A percentile compares a stretch with the other conserved stretches of the same genome.
Evolutionary conservation across 64 coral and sea anemone species (phyloP).

Genomic region (Montipora foliosa): DNA sequence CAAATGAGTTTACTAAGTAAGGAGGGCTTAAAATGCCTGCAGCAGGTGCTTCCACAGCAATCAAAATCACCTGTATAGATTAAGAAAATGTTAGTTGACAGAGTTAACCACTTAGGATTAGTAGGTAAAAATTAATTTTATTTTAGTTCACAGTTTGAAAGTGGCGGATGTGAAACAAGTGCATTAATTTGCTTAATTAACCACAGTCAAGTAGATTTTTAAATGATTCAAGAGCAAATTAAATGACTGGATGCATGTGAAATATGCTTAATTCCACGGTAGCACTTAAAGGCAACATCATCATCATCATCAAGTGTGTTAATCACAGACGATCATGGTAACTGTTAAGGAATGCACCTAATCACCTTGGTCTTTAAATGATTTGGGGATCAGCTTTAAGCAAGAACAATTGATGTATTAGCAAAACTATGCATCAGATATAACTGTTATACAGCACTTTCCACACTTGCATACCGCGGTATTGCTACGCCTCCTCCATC

Average conservation of each 20-base stretch:
- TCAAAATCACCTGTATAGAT: conserved; percentile 58
- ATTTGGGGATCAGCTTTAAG: not conserved
- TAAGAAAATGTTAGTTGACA: conserved; percentile 51
- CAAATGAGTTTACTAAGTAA: not conserved
- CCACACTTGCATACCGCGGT: conserved; percentile 92
- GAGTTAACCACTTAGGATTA: conserved; percentile 18
- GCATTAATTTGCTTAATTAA: not conserved
- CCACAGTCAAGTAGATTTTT: not conserved
- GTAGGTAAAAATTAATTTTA: not conserved
- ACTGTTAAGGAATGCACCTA: not conserved
- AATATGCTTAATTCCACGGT: no score
- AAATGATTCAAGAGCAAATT: no score
- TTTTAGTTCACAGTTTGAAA: not conserved
- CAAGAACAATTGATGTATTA: not conserved
- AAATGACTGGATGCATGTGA: no score
- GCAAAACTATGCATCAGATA: not conserved
- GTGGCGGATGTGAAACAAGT: no score
- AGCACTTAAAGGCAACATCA: not conserved
- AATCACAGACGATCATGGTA: not conserved
- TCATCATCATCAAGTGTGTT: not conserved
- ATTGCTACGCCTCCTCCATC: conserved; percentile 40
- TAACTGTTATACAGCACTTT: conserved; percentile 77
- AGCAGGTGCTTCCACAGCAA: conserved; percentile 37
- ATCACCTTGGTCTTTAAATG: not conserved
- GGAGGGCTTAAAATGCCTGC: conserved; percentile 11